Base-by-base conservation (phyloP, 64 coral and sea anemone genomes). In the Pocillopora verrucosa region DNA sequence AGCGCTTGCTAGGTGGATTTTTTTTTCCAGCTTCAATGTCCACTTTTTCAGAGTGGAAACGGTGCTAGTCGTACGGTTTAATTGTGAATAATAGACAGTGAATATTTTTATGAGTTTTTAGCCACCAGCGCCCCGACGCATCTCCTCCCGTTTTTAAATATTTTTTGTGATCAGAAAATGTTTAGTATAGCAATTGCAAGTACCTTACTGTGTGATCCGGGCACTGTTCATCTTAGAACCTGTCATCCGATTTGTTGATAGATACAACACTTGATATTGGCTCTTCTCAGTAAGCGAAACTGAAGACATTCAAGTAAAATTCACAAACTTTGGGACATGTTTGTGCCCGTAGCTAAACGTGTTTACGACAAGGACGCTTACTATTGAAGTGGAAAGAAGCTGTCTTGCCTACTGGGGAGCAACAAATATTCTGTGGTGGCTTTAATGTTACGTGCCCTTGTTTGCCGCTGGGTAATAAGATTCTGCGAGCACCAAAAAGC, bases 351-450 rank as follows among this genome's bases (percentile, higher is more conserved):
- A 24, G 10, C 20, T 24, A 70, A 70, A 83, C 64, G 35, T 83
- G 64, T 24, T 13, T 11, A 22, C 65, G 16, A 70, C 20, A 25
- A 57, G 38, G 30, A 38, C 19, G 36, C 17, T 41, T 56, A 85
- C 70, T 57, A 57, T 68, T 72, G 65, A 85, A 41, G 30, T 36
- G 70, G 82, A 85, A 84, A 83, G 72, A 61, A 81, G 57, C 56
- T 63, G 17, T 22, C 2, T 85, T 63, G 25, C 65, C 22, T 70
- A 72, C 37, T 13, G 10, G 35, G 17, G 38, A 72, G 65, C 30
- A 26, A 57, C 70, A 15, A 85, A 85, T 85, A 85, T 72, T 57
- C 36, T 20, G 34, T 26, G 19, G 65, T 70, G 20, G 20, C 11
- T 70, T 24, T 24, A 70, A 4, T 24, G 36, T 72, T 72, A 12